Percentiles rank a stretch among this genome's conserved stretches.
phyloP scores from a whole-genome alignment of 2,797 vertebrate species.

The Darevskia nairensis region DNA sequence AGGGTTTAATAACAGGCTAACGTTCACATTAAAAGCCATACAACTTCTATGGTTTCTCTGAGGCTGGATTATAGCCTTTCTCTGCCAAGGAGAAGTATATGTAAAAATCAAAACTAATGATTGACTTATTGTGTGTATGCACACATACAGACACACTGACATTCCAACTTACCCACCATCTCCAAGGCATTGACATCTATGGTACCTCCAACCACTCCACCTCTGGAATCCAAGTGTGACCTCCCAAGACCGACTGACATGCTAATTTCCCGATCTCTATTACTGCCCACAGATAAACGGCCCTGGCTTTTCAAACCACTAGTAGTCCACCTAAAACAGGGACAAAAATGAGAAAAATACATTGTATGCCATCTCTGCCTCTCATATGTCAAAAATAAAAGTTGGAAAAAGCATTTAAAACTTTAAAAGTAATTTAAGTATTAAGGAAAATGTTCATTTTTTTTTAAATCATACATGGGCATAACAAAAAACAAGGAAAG shows the following conservation, averaged over 20 bases:
- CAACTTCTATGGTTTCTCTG: not conserved
- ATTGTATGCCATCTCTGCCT: not conserved
- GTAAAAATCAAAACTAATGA: not conserved
- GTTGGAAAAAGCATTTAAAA: not conserved
- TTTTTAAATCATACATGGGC: not conserved
- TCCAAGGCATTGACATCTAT: slow-evolving; percentile 98
- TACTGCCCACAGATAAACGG: slow-evolving; percentile 96
- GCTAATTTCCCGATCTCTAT: slow-evolving; percentile 96
- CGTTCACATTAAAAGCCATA: not conserved
- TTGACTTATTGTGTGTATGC: no score
- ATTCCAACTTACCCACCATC: slow-evolving; percentile 96
- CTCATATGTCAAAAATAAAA: slow-evolving; percentile 7
- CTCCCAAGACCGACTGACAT: slow-evolving; percentile 97
- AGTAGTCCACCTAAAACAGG: slow-evolving; percentile 91
- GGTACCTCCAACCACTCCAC: slow-evolving; percentile 97
- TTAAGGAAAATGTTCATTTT: not conserved
- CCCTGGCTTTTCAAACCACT: slow-evolving; percentile 99
- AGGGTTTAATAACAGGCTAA: not conserved
- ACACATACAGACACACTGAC: no score
- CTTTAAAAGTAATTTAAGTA: not conserved
- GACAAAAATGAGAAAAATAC: not conserved
- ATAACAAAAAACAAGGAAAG: not conserved
- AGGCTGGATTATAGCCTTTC: not conserved
- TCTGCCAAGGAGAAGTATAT: not conserved
- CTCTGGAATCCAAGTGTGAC: slow-evolving; percentile 97